Evolutionary conservation across 2,888 invertebrate species (phyloP), one percentile per base, ranked within the genome.

Genomic region (Cacoxenus indagator): DNA sequence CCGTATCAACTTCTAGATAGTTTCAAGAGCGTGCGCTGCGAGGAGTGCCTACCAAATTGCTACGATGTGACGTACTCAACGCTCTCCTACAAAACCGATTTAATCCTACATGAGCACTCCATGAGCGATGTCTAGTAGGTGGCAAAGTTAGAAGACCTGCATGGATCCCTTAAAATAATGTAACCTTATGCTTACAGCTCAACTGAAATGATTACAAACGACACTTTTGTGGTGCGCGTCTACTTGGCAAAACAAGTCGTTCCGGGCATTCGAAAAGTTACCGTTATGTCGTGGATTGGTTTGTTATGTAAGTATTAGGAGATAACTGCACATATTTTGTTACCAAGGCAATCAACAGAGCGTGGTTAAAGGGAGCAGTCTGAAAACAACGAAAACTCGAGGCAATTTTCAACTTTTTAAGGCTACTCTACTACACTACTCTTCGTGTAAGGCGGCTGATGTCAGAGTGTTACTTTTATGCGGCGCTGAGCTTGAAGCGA

Each of bases 201-300:
- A 0, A 67, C 65, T 1, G 75, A 70, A 11, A 67, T 82, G 64
- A 67, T 82, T 1, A 79, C 77, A 17, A 75, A 75, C 14, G 84
- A 85, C 22, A 82, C 82, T 9, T 88, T 87, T 62, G 82, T 87
- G 27, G 80, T 86, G 14, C 79, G 87, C 0, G 81, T 87, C 4
- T 88, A 85, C 65, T 75, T 88, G 70, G 84, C 85, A n/a, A 87
- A 86, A 27, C 88, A 88, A 70, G 84, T 84, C 1, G 88, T 87
- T 1, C 84, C 85, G 1, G 83, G 83, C 1, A 86, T 88, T 68
- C 78, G 82, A 0, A 88, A 88, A 72, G 86, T 88, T 9, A 87
- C 87, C 1, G 85, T 87, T 0, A 87, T 87, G 87, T 87, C 87
- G 1, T 87, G 87, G 87, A 81, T 88, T 46, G 85, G 86, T 65